Evolutionary conservation across 1,140 invertebrate species (phyloP).

Genomic region (Lycorma delicatula): DNA sequence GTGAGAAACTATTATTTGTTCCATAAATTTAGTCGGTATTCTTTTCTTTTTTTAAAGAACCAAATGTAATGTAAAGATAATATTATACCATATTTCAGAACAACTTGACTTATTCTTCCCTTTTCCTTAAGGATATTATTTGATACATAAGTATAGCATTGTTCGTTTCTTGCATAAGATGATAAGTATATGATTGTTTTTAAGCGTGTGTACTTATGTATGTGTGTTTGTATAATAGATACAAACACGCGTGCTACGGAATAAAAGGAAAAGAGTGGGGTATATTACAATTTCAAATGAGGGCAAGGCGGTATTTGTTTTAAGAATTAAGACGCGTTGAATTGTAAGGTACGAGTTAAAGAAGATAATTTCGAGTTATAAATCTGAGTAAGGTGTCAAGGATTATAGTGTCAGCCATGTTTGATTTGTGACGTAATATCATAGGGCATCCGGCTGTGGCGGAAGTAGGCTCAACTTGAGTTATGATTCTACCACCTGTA

Average conservation of each 20-base stretch:
- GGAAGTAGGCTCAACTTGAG: neutral
- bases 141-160: no score
- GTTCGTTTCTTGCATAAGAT: no score
- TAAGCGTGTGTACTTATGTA: neutral
- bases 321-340: neutral
- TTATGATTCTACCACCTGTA: neutral
- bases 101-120: no score
- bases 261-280: neutral
- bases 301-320: conserved; percentile 1
- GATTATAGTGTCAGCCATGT: conserved; percentile 2
- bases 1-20: no score
- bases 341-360: neutral
- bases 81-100: no score
- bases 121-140: no score
- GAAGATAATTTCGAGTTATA: conserved; percentile 1
- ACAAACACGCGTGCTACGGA: neutral
- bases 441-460: neutral
- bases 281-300: conserved; percentile 5
- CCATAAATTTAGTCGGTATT: no score
- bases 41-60: no score
- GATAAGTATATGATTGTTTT: no score
- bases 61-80: no score
- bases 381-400: neutral
- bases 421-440: conserved; percentile 2
- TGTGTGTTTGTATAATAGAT: neutral